These are phyloP conservation scores for Cotesia typhae DNA, from an alignment of 1,140 invertebrate species.

Conservation along the genomic window DNA sequence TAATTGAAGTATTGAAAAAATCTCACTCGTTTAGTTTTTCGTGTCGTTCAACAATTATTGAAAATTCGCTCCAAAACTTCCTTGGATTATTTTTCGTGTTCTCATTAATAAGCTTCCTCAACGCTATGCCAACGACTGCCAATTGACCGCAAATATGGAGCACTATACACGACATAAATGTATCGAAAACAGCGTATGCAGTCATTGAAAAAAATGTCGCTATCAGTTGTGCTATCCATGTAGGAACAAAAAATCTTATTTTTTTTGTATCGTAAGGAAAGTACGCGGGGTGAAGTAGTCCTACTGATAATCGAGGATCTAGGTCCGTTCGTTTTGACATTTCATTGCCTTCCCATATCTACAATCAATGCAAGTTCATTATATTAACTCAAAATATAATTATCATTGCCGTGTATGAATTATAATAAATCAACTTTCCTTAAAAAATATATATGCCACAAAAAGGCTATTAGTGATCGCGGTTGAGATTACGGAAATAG, in stretches of 20 bases:
- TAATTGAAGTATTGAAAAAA: slow-evolving; percentile 3
- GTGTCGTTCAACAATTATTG: slow-evolving; percentile 10
- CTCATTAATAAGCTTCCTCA: slow-evolving; percentile 6
- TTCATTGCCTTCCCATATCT: slow-evolving; percentile 1
- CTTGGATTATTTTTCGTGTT: neutral
- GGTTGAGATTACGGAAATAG: slow-evolving; percentile 26
- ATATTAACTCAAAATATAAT: neutral
- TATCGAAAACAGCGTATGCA: slow-evolving; percentile 41
- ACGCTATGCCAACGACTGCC: neutral
- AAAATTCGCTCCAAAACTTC: neutral
- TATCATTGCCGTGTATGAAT: neutral
- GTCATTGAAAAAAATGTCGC: slow-evolving; percentile 31
- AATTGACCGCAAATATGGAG: slow-evolving; percentile 42
- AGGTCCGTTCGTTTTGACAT: slow-evolving; percentile 1
- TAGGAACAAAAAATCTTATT: slow-evolving; percentile 28
- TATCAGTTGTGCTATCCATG: slow-evolving; percentile 39
- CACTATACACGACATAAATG: slow-evolving; percentile 44
- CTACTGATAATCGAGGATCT: slow-evolving; percentile 30
- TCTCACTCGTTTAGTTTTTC: slow-evolving; percentile 23
- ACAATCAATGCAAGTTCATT: slow-evolving; percentile 5
- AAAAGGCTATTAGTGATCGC: slow-evolving; percentile 29
- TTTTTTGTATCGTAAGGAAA: slow-evolving; percentile 39
- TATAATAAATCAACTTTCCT: slow-evolving; percentile 20
- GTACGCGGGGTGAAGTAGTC: slow-evolving; percentile 40
- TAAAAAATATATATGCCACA: slow-evolving; percentile 23